Conservation (phyloP, 2,113 vertebrate species). For the Sitta europaea region DNA sequence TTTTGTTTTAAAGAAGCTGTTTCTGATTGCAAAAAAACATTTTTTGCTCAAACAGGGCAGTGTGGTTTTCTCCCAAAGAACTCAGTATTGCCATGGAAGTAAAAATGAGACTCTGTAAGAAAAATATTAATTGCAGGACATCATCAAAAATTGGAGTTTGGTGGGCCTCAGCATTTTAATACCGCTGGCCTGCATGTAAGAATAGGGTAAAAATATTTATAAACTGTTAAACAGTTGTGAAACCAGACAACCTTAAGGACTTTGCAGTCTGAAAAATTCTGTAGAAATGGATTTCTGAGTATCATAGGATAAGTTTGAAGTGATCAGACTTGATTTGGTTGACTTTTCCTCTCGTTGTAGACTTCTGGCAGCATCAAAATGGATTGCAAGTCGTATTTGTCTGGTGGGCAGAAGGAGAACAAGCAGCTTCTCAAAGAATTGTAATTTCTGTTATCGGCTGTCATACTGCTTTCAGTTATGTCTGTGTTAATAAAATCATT, state of each 20-base stretch:
- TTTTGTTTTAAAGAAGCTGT: neutral
- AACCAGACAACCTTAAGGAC: neutral
- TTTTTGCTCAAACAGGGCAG: neutral
- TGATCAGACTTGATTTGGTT: neutral
- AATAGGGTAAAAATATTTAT: neutral
- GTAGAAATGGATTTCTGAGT: neutral
- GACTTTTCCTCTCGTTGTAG: neutral
- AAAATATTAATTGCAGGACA: neutral
- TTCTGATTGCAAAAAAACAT: neutral
- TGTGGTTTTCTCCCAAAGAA: neutral
- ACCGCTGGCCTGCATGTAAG: rapidly evolving
- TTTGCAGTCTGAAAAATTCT: neutral
- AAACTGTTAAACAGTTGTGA: neutral
- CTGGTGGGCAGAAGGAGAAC: neutral
- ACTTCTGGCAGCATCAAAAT: neutral
- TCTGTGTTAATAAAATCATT: neutral
- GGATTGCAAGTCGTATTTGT: neutral
- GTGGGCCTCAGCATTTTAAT: neutral
- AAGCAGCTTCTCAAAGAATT: neutral
- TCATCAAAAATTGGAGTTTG: neutral
- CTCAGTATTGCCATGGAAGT: rapidly evolving
- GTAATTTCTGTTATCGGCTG: neutral
- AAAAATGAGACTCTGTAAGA: rapidly evolving
- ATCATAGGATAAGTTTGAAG: neutral
- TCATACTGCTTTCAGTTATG: neutral